Evolutionary conservation across 1,140 invertebrate genomes (phyloP), one percentile per base, ranked within the genome.

Genomic region (Drosophila littoralis): DNA sequence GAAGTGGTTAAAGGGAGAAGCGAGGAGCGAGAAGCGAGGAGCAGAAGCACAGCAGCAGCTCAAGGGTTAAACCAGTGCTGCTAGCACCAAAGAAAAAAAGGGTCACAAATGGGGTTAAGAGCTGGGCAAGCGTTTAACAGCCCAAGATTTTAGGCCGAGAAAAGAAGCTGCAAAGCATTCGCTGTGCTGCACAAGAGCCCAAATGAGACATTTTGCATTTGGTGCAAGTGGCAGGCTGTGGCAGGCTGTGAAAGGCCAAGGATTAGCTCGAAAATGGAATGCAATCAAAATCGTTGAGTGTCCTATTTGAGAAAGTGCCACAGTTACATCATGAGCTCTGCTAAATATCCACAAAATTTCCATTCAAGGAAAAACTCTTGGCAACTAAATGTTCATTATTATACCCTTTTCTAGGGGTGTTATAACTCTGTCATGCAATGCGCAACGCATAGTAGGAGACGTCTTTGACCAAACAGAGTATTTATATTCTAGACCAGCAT

Each of bases 31-130:
- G 33, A n/a, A 50, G 43, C 9, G 10, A 51, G 42, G 5, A 40
- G 33, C 17, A 8, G 17, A 9, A 57, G 43, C 50, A n/a, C 50
- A 17, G 22, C 22, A 22, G 22, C 2, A 22, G 22, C 22, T 28
- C 22, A 46, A 22, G 43, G 57, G 45, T 15, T 22, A 63, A 66
- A 59, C 35, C 45, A 58, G 40, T 5, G 4, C 43, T 57, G 60
- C 15, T 45, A 12, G 50, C 13, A 4, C 22, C 22, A 5, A 4
- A 4, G 22, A 5, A 28, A 28, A 63, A 65, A 75, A 74, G 64
- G 52, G 79, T 63, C 13, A 40, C 43, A 67, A 78, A 66, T 67
- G 66, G 61, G 78, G 75, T 78, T 78, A 80, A 80, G 66, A 66
- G 78, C 51, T 36, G 36, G 75, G 60, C 42, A 78, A 78, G 73